These are phyloP conservation scores for Globicephala melas DNA, from an alignment of 2,113 vertebrate genomes.

Conservation along the genomic window DNA sequence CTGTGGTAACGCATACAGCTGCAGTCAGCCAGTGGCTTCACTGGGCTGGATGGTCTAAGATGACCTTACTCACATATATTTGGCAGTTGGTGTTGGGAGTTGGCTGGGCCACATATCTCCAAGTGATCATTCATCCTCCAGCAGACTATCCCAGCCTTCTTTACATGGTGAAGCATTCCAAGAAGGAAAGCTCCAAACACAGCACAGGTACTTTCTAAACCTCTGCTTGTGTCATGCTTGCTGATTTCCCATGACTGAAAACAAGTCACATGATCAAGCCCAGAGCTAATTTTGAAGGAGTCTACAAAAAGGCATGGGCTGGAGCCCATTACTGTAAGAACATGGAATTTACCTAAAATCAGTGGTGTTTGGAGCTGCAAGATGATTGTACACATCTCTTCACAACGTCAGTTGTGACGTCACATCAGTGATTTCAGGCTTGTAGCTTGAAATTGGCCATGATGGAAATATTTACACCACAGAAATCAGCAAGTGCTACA, in stretches of 20 bases:
- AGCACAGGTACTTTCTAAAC: neutral
- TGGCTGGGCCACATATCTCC: neutral
- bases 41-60: neutral
- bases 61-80: neutral
- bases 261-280: neutral
- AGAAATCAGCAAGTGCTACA: constrained; percentile 17
- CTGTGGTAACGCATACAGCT: neutral
- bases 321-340: neutral
- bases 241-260: neutral
- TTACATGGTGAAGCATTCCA: neutral
- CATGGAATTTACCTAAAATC: neutral
- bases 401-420: neutral
- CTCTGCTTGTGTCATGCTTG: neutral
- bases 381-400: neutral
- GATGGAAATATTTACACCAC: neutral
- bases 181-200: neutral
- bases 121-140: neutral
- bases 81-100: neutral
- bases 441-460: neutral
- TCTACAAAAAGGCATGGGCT: neutral
- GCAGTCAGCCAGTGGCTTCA: neutral
- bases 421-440: neutral
- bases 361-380: neutral
- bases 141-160: neutral
- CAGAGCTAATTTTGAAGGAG: neutral